These are phyloP conservation scores for Eriosoma lanigerum DNA, from an alignment of 1,140 invertebrate species.

Conservation along the genomic window DNA sequence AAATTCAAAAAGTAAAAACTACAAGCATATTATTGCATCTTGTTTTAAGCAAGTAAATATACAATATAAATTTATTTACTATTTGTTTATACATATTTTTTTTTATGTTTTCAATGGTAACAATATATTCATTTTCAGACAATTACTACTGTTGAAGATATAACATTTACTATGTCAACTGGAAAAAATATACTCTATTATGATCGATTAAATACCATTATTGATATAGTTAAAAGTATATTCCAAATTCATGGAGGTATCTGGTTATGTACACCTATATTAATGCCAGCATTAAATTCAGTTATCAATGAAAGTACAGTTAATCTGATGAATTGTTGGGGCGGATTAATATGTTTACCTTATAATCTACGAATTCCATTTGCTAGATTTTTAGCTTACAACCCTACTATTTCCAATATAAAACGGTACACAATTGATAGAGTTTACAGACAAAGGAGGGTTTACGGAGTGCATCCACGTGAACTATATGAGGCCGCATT, in stretches of 20 bases:
- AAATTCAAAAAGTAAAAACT: constrained; percentile 78
- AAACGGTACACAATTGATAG: constrained; percentile 83
- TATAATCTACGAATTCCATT: constrained; percentile 68
- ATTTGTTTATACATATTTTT: too few relatives aligned
- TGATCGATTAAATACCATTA: constrained; percentile 50
- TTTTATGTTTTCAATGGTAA: too few relatives aligned
- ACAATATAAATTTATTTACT: not conserved
- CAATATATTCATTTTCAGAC: constrained; percentile 57
- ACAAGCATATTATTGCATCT: constrained; percentile 73
- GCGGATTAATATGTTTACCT: constrained; percentile 54
- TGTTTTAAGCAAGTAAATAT: constrained; percentile 66
- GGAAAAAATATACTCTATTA: constrained; percentile 56
- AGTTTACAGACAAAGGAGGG: constrained; percentile 82
- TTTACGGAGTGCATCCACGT: constrained; percentile 81
- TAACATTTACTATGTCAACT: constrained; percentile 68
- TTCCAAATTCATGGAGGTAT: constrained; percentile 78
- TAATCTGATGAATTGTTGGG: constrained; percentile 76
- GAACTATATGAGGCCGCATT: constrained; percentile 90
- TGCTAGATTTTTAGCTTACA: constrained; percentile 80
- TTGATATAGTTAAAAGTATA: constrained; percentile 63
- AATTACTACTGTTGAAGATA: constrained; percentile 68
- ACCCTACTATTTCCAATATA: constrained; percentile 70
- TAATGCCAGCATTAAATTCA: constrained; percentile 71
- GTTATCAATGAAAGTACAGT: constrained; percentile 68
- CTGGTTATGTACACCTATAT: constrained; percentile 71